These are phyloP conservation scores for Bagarius yarrelli DNA, from an alignment of 2,113 vertebrate genomes.

Conservation along the genomic window DNA sequence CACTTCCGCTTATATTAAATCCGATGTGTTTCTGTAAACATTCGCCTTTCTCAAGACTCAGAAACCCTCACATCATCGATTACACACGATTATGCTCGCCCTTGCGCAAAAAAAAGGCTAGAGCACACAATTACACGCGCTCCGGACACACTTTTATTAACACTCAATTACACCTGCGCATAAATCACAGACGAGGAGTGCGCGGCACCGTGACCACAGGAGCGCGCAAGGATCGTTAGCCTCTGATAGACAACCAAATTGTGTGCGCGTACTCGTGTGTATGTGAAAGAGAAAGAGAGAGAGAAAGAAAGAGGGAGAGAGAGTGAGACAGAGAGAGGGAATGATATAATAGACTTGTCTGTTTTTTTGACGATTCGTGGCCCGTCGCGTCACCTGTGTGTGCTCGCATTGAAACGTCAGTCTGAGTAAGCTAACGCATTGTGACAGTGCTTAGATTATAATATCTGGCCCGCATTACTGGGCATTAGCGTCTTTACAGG, in stretches of 20 bases:
- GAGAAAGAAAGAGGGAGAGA: conserved; percentile 6
- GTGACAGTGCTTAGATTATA: conserved; percentile 82
- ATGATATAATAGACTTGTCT: conserved; percentile 68
- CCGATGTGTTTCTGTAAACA: conserved; percentile 16
- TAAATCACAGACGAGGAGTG: conserved; percentile 68
- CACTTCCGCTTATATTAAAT: background rate
- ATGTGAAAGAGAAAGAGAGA: conserved; percentile 14
- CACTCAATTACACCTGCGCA: conserved; percentile 79
- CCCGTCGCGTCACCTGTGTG: conserved; percentile 69
- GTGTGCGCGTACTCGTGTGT: conserved; percentile 2
- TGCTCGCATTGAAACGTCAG: conserved; percentile 78
- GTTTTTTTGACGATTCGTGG: conserved; percentile 71
- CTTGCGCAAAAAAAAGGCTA: conserved; percentile 68
- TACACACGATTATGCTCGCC: conserved; percentile 75
- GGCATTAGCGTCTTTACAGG: conserved; percentile 74
- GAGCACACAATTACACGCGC: conserved; percentile 76
- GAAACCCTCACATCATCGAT: conserved; percentile 71
- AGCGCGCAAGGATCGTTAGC: conserved; percentile 53
- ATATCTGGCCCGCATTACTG: conserved; percentile 79
- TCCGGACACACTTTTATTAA: conserved; percentile 79
- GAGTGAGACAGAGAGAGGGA: conserved; percentile 56
- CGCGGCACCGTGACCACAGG: conserved; percentile 55
- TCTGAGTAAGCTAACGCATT: conserved; percentile 74
- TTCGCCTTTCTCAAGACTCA: conserved; percentile 57
- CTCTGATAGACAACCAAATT: conserved; percentile 29